Evolutionary conservation across 2,888 invertebrate species (phyloP).

Genomic region (Scaptomyza flava): DNA sequence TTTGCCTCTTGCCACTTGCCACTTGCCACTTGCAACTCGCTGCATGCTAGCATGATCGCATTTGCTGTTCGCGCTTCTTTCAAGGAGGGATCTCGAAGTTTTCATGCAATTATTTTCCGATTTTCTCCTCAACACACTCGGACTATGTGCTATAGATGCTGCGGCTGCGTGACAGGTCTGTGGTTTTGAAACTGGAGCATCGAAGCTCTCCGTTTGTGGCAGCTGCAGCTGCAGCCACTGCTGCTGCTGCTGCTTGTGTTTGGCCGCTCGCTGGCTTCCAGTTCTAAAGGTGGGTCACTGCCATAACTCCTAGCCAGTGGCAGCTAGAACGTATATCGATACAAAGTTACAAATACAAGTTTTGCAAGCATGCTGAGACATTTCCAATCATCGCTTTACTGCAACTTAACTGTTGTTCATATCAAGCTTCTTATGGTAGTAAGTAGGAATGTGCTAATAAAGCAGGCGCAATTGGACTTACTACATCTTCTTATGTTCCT

Average conservation of each 20-base stretch:
- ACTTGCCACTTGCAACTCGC: background rate
- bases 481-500: constrained; percentile 6
- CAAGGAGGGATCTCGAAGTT: constrained; percentile 69
- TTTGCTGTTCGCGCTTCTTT: constrained; percentile 60
- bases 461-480: constrained; percentile 36
- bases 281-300: constrained; percentile 82
- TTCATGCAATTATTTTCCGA: constrained; percentile 77
- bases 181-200: constrained; percentile 79
- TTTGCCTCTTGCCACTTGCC: constrained; percentile 18
- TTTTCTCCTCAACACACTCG: constrained; percentile 66
- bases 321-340: constrained; percentile 40
- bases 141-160: constrained; percentile 40
- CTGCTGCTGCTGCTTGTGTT: constrained; percentile 32
- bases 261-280: constrained; percentile 59
- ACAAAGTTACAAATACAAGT: constrained; percentile 25
- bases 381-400: constrained; percentile 70
- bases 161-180: constrained; percentile 79
- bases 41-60: constrained; percentile 48
- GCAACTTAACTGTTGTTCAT: constrained; percentile 70
- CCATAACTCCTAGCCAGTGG: constrained; percentile 71
- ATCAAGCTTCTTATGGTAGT: constrained; percentile 47
- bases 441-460: constrained; percentile 63
- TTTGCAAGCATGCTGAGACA: constrained; percentile 43
- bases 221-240: constrained; percentile 36
- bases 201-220: constrained; percentile 61